A percentile compares a stretch with the other conserved stretches of the same genome.
Conservation (phyloP, 1,140 invertebrate species). For the silkworm (Bombyx mori) region DNA sequence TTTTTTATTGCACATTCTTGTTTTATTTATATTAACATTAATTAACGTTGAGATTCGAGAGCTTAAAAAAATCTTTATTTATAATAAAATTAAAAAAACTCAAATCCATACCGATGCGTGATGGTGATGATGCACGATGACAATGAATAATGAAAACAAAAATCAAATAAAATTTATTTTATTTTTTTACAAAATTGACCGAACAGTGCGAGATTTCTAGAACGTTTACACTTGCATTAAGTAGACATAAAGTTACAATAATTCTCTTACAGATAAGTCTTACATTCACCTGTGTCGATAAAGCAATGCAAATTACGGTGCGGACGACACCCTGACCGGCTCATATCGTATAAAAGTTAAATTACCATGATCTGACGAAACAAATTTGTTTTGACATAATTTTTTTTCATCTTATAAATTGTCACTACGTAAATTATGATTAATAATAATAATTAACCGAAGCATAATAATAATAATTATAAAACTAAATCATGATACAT, state of each 20-base stretch:
- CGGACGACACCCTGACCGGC: conserved; percentile 27
- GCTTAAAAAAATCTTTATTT: too few relatives aligned
- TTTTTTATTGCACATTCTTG: conserved; percentile 54
- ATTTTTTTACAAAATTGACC: conserved; percentile 71
- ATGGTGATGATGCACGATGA: too few relatives aligned
- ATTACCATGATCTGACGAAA: conserved; percentile 56
- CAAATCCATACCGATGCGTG: too few relatives aligned
- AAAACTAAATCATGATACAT: conserved; percentile 65
- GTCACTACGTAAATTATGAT: conserved; percentile 65
- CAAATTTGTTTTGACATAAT: conserved; percentile 45
- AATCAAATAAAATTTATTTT: conserved; percentile 70
- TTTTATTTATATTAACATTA: conserved; percentile 17
- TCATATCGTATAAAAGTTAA: conserved; percentile 55
- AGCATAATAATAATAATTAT: conserved; percentile 47
- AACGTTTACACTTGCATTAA: conserved; percentile 71
- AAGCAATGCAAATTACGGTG: conserved; percentile 50
- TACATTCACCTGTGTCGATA: conserved; percentile 65
- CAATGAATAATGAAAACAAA: conserved; percentile 43
- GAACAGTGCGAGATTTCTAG: conserved; percentile 72
- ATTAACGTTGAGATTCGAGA: too few relatives aligned
- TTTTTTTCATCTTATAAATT: conserved; percentile 53
- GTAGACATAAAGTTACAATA: conserved; percentile 70
- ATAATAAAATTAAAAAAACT: too few relatives aligned
- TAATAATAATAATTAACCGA: conserved; percentile 58
- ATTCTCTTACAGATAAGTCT: conserved; percentile 68